A percentile compares a stretch with the other conserved stretches of the same genome.
phyloP scores from a whole-genome alignment of 2,888 invertebrate species.

The Sesia bembeciformis region DNA sequence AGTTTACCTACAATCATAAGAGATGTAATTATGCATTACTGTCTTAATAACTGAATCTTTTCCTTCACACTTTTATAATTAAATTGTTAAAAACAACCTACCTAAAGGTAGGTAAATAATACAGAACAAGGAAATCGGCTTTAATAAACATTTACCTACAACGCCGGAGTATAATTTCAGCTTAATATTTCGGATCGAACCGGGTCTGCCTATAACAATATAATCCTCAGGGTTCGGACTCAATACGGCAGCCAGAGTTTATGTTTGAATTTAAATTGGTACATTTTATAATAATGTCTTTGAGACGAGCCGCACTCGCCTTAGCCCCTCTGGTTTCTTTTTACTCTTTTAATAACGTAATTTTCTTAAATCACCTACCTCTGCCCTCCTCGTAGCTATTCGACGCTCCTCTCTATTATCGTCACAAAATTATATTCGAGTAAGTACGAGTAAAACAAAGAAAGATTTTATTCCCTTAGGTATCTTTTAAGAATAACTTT shows the following conservation, averaged over 20 bases:
- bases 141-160: neutral
- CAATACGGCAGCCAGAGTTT: slow-evolving; percentile 37
- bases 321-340: slow-evolving; percentile 42
- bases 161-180: neutral
- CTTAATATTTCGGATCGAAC: neutral
- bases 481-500: slow-evolving; percentile 1
- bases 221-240: slow-evolving; percentile 19
- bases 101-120: neutral
- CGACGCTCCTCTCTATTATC: slow-evolving; percentile 21
- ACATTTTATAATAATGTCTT: slow-evolving; percentile 63
- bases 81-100: too few species aligned
- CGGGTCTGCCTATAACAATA: slow-evolving; percentile 3
- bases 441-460: slow-evolving; percentile 9
- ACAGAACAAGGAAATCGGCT: neutral
- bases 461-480: slow-evolving; percentile 3
- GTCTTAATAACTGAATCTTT: too few species aligned
- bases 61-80: too few species aligned
- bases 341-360: slow-evolving; percentile 63
- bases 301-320: slow-evolving; percentile 39
- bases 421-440: slow-evolving; percentile 23
- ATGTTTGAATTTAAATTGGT: slow-evolving; percentile 65
- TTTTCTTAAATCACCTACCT: slow-evolving; percentile 65
- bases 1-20: too few species aligned
- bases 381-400: slow-evolving; percentile 31
- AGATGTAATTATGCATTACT: too few species aligned